Evolutionary conservation across 2,797 vertebrate species (phyloP), one percentile per base, ranked within the genome.

Genomic region (Phataginus tetradactyla): DNA sequence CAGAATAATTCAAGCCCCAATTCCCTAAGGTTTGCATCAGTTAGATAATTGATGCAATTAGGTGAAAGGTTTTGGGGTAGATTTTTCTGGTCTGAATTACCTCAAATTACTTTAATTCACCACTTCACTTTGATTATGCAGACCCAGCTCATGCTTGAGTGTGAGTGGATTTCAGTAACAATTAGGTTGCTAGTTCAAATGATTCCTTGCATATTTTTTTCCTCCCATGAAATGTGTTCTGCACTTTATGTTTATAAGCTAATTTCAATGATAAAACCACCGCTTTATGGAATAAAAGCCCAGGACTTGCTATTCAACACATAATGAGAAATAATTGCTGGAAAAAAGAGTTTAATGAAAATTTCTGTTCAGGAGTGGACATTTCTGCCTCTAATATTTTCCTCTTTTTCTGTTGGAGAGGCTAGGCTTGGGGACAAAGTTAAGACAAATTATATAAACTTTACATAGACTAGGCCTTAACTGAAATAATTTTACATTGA

Each of bases 21-120:
- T 92, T 95, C 86, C 88, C 80, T 45, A 88, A 96, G 88, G 91
- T 96, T 97, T 96, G 51, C 91, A 92, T 97, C 97, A 97, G 95
- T 97, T 96, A 97, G 77, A 69, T 97, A 97, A 97, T 97, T 96
- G 90, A 90, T 95, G 77, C 68, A 96, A 97, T 97, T 97, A 96
- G 34, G 75, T 86, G 95, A 97, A 96, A 97, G 81, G 85, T 95
- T 96, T 97, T 51, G 71, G 80, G 92, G 88, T 97, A 92, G 85
- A 96, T 93, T 96, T 95, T 97, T 90, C 94, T 96, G 91, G 66
- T 78, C 91, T 96, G 95, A 96, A 97, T 97, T 97, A 97, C 57
- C 88, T 96, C 90, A 97, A 97, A 97, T 97, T 96, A 78, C 92
- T 96, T 96, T 96, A 97, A 97, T 97, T 97, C 84, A 90, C 95